Base-by-base conservation (phyloP, 2,888 invertebrate species). In the Oligia latruncula region DNA sequence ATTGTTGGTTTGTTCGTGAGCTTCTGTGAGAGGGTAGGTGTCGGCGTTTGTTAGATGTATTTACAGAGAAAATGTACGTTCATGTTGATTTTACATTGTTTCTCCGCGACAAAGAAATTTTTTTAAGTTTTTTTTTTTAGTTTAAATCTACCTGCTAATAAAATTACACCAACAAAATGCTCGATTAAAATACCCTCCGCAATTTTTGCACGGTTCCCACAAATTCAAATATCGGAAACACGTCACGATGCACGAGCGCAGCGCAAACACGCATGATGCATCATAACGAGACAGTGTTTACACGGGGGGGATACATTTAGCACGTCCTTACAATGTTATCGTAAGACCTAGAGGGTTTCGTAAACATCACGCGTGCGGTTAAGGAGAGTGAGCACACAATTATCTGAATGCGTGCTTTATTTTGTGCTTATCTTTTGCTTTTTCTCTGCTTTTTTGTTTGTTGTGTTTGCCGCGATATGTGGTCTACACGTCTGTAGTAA, bases 281-380 rank as follows among this genome's bases (percentile, higher is more conserved):
- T 85, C 80, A 79, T 87, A 86, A 84, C 86, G 84, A 89, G 86
- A 78, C 77, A 75, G 70, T 88, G 83, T 90, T 89, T 89, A 87
- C 85, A 74, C 67, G 76, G 73, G 65, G 73, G 80, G 88, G 86
- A 88, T 89, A 85, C 87, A 89, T 90, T 92, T 90, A 90, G 88
- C 92, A 89, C 87, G 88, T 88, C 89, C 90, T 89, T 88, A 90
- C 89, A 88, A 87, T 90, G 87, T 90, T 91, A 89, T 91, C 84
- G 74, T 74, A 77, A 82, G 80, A 78, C 87, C 77, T 87, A 80
- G 86, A 90, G 90, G 88, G 88, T 85, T 89, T 83, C 43, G 83
- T 83, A 89, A 89, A 90, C 86, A 90, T 84, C 78, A 80, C 86
- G 87, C 88, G 82, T 87, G 85, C 70, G 84, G 85, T 73, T 81